These are phyloP conservation scores for Eurytoma californica DNA, from an alignment of 2,888 invertebrate genomes.

Conservation along the genomic window DNA sequence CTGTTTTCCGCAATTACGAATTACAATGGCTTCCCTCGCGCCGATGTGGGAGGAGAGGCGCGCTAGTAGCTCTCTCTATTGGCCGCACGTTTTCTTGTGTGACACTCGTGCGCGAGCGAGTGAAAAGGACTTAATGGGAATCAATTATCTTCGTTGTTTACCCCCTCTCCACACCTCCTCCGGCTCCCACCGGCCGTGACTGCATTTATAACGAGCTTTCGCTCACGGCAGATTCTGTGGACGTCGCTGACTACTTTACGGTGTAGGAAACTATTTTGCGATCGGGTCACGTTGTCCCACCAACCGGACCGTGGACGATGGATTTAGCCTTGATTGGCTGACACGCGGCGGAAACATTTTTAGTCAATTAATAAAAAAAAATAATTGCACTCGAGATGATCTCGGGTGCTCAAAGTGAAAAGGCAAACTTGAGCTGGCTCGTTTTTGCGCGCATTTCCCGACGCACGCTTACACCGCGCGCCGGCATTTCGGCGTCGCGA, in stretches of 20 bases:
- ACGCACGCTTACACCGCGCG: neutral
- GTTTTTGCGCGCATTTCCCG: constrained; percentile 31
- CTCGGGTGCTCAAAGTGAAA: neutral
- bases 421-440: neutral
- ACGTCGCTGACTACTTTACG: constrained; percentile 3
- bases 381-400: too few relatives aligned
- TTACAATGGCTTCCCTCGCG: constrained; percentile 34
- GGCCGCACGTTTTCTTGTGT: constrained; percentile 31
- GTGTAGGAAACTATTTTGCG: neutral
- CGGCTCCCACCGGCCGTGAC: neutral
- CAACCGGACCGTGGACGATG: too few relatives aligned
- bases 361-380: neutral
- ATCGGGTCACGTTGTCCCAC: neutral
- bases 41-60: neutral
- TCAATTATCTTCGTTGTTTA: constrained; percentile 43
- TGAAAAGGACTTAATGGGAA: constrained; percentile 18
- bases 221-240: neutral
- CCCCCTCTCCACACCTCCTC: neutral
- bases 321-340: too few relatives aligned
- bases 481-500: constrained; percentile 8
- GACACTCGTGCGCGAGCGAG: constrained; percentile 1
- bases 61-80: constrained; percentile 24
- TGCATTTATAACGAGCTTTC: constrained; percentile 31
- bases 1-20: constrained; percentile 55
- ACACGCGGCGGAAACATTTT: neutral